Conservation (phyloP, 2,888 invertebrate genomes). For the Pandemis heparana region DNA sequence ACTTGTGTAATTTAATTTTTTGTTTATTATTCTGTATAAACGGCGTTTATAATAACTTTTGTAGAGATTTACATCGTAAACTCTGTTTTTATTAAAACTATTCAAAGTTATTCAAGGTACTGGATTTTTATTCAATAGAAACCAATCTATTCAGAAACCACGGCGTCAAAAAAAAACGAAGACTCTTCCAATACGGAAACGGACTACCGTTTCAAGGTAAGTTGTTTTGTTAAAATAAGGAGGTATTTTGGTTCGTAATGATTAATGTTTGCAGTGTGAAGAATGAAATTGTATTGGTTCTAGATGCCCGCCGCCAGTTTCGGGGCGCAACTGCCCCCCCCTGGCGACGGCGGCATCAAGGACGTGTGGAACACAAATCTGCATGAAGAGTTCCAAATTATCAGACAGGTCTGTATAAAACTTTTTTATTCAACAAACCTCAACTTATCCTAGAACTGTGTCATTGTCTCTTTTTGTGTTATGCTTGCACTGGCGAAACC, state of each 20-base stretch:
- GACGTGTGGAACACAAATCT: conserved; percentile 98
- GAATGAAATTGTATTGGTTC: neutral
- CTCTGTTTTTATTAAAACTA: conserved; percentile 20
- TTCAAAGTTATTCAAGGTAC: conserved; percentile 11
- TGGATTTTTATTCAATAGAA: conserved; percentile 22
- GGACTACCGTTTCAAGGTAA: conserved; percentile 40
- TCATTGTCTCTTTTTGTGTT: no score
- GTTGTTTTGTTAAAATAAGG: conserved; percentile 7
- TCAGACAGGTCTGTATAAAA: conserved; percentile 88
- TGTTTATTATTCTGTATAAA: conserved; percentile 8
- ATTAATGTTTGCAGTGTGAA: neutral
- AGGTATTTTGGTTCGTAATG: conserved; percentile 11
- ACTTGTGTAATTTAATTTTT: conserved; percentile 15
- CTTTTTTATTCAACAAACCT: neutral
- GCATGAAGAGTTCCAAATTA: conserved; percentile 96
- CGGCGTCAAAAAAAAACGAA: conserved; percentile 41
- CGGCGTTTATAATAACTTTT: neutral
- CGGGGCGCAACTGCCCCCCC: conserved; percentile 68
- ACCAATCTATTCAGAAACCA: conserved; percentile 23
- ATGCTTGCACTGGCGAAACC: neutral
- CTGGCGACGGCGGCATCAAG: conserved; percentile 95
- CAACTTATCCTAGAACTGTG: neutral
- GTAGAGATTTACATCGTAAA: conserved; percentile 8
- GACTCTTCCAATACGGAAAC: conserved; percentile 39
- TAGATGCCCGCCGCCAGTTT: conserved; percentile 87